Conservation (phyloP, 2,113 vertebrate species). For the Chionis minor region DNA sequence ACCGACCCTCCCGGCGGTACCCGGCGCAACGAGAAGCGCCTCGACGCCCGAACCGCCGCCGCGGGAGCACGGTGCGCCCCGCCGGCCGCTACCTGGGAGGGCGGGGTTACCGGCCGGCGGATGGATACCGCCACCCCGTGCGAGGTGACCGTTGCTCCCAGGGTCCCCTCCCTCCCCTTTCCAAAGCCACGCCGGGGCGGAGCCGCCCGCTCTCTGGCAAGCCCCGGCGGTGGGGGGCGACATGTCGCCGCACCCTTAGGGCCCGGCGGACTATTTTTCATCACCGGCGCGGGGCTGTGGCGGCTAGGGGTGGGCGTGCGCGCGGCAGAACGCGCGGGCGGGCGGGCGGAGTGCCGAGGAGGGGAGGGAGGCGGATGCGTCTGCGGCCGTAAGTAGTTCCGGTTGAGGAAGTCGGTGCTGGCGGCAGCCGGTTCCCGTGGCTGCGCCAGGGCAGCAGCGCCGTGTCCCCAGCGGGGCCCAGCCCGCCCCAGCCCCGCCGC, state of each 20-base stretch:
- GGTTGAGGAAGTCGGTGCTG: constrained; percentile 26
- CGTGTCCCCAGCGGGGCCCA: neutral
- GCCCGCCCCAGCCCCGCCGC: neutral
- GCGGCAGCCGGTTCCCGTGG: constrained; percentile 1
- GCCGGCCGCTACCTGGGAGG: neutral
- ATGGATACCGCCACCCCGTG: fast-evolving
- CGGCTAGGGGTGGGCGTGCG: neutral
- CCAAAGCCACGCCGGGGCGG: fast-evolving
- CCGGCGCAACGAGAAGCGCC: too few species aligned
- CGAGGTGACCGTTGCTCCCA: fast-evolving
- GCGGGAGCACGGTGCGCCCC: neutral
- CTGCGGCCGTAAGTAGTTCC: constrained; percentile 25
- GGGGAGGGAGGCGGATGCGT: neutral
- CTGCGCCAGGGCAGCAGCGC: neutral
- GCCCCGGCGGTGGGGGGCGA: neutral
- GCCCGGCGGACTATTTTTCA: neutral
- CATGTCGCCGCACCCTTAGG: fast-evolving
- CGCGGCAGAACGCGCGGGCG: neutral
- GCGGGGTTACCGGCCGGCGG: neutral
- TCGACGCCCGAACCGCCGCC: fast-evolving
- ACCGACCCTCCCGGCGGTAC: too few species aligned
- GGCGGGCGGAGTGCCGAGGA: neutral
- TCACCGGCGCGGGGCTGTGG: too few species aligned
- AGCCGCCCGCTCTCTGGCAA: fast-evolving
- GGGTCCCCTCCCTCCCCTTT: too few species aligned